Conservation (phyloP, 2,797 vertebrate species). For the Notoglanidium macrostoma region DNA sequence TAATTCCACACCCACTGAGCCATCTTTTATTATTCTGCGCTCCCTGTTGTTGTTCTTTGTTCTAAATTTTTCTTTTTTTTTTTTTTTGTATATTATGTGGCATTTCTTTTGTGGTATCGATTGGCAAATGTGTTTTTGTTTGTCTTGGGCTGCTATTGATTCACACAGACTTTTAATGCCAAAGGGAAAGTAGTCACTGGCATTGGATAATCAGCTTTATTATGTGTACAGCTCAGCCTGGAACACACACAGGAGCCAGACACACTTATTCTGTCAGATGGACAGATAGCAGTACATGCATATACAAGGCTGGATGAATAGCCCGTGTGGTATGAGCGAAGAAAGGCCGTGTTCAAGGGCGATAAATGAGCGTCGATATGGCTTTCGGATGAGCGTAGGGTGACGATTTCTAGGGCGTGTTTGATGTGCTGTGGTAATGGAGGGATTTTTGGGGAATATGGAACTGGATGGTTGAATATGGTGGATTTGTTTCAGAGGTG, state of each 20-base stretch:
- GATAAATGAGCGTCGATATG: background rate
- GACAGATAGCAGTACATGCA: background rate
- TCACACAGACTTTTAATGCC: constrained; percentile 24
- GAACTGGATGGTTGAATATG: constrained; percentile 39
- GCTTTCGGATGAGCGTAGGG: background rate
- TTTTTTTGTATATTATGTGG: constrained; percentile 20
- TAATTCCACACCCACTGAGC: constrained; percentile 28
- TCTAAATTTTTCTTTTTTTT: constrained; percentile 11
- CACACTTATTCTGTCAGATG: background rate
- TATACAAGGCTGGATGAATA: background rate
- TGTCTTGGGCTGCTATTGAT: constrained; percentile 47
- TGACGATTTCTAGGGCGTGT: constrained; percentile 24
- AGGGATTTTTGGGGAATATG: constrained; percentile 13
- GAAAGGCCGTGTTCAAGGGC: background rate
- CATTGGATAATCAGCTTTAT: constrained; percentile 52
- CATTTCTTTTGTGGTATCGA: constrained; percentile 44
- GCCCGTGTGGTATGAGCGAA: background rate
- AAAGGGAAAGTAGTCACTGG: constrained; percentile 35
- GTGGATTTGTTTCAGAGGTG: constrained; percentile 49
- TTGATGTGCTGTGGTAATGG: constrained; percentile 46
- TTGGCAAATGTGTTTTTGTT: constrained; percentile 54
- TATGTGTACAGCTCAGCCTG: constrained; percentile 36
- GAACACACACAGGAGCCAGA: constrained; percentile 23
- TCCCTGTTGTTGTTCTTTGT: constrained; percentile 9
- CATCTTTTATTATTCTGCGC: background rate